A percentile compares a stretch with the other conserved stretches of the same genome.
phyloP scores from a whole-genome alignment of 2,113 vertebrate species.

The Chloropsis hardwickii region DNA sequence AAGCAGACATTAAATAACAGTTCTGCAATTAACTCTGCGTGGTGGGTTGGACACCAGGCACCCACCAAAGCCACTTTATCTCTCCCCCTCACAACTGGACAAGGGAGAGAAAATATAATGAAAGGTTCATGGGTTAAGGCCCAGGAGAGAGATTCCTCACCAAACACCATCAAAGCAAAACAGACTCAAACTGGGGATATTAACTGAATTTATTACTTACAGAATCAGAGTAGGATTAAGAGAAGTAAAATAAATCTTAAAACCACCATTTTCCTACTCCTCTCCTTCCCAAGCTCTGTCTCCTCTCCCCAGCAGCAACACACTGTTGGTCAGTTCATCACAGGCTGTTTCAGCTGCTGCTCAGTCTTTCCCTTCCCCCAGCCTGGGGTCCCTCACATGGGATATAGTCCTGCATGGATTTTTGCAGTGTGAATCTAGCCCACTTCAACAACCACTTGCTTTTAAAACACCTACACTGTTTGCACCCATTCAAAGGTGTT shows the following conservation, averaged over 20 bases:
- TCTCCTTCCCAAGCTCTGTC: background rate
- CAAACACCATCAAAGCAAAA: background rate
- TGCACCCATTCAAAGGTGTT: background rate
- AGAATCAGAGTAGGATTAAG: background rate
- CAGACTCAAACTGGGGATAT: rapidly evolving
- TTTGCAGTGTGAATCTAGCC: background rate
- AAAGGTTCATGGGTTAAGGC: background rate
- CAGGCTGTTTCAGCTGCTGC: rapidly evolving
- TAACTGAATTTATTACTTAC: background rate
- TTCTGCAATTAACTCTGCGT: background rate
- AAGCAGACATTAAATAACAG: background rate
- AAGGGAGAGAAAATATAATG: background rate
- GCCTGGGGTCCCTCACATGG: background rate
- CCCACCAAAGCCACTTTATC: background rate
- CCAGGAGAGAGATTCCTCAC: background rate
- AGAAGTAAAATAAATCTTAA: background rate
- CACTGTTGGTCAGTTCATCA: background rate
- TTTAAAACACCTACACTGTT: background rate
- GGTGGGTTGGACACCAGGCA: background rate
- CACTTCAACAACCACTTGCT: background rate
- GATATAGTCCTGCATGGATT: background rate
- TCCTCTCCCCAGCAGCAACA: background rate
- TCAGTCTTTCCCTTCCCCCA: background rate
- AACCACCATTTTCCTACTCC: background rate
- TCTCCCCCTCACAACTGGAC: background rate